These are phyloP conservation scores for Agonum fuliginosum DNA, from an alignment of 2,888 invertebrate genomes.

Conservation along the genomic window DNA sequence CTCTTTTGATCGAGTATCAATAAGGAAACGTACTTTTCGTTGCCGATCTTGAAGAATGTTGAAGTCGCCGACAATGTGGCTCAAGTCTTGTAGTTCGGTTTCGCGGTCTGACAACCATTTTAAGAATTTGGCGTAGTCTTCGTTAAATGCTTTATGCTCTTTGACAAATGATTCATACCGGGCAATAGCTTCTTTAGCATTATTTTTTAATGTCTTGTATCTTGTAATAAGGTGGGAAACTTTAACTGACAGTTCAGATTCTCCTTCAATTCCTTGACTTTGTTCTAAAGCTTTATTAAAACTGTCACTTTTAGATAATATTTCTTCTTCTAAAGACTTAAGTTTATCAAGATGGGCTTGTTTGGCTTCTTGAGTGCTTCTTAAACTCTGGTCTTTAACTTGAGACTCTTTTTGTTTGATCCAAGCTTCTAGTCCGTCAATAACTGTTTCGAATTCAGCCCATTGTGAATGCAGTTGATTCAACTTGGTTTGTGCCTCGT, in stretches of 20 bases:
- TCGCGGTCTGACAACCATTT: conserved; percentile 85
- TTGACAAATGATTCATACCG: conserved; percentile 89
- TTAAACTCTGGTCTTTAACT: conserved; percentile 91
- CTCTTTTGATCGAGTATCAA: conserved; percentile 76
- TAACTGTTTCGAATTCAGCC: conserved; percentile 85
- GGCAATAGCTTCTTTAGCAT: conserved; percentile 87
- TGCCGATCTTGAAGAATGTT: conserved; percentile 88
- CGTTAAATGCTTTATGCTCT: conserved; percentile 89
- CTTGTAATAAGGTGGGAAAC: conserved; percentile 87
- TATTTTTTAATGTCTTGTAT: conserved; percentile 87
- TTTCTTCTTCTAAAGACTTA: conserved; percentile 82
- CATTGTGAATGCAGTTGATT: conserved; percentile 86
- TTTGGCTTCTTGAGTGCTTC: conserved; percentile 90
- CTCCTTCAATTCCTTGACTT: conserved; percentile 83
- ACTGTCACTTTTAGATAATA: conserved; percentile 80
- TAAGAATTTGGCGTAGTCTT: conserved; percentile 82
- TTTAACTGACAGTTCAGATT: conserved; percentile 83
- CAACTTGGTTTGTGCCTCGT: conserved; percentile 82
- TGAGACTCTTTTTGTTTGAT: conserved; percentile 88
- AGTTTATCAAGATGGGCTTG: conserved; percentile 85
- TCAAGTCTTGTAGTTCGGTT: conserved; percentile 83
- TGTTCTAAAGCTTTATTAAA: conserved; percentile 81
- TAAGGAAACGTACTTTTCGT: conserved; percentile 85
- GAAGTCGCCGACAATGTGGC: conserved; percentile 91
- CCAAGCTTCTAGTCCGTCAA: conserved; percentile 89